Percentiles rank a stretch among this genome's conserved stretches.
These are phyloP conservation scores for Homarus americanus DNA, from an alignment of 1,140 invertebrate genomes.

Conservation along the genomic window DNA sequence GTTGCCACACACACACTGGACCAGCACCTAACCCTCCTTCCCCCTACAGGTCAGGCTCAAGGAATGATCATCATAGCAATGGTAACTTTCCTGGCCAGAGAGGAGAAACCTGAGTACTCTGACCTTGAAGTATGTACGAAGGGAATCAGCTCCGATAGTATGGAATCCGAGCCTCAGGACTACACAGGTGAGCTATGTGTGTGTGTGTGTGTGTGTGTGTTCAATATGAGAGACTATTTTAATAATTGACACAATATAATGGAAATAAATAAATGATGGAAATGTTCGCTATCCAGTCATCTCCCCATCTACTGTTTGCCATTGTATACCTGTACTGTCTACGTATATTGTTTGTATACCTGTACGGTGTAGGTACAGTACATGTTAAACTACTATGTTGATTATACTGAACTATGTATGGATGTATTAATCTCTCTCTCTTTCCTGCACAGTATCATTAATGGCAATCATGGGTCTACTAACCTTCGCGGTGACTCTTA, in stretches of 20 bases:
- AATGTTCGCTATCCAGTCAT: not conserved
- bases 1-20: too few species aligned
- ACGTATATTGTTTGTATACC: too few species aligned
- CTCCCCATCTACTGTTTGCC: too few species aligned
- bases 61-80: slow-evolving; percentile 52
- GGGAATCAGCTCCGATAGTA: too few species aligned
- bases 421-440: not conserved
- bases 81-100: slow-evolving; percentile 12
- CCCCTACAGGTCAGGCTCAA: slow-evolving; percentile 22
- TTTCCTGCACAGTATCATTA: slow-evolving; percentile 27
- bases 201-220: too few species aligned
- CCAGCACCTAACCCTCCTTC: not conserved
- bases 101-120: not conserved
- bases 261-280: not conserved
- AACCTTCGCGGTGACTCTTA: slow-evolving; percentile 7
- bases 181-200: slow-evolving; percentile 45
- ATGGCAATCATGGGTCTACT: slow-evolving; percentile 35
- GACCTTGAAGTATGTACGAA: slow-evolving; percentile 35
- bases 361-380: too few species aligned
- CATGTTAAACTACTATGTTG: not conserved
- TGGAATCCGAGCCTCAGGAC: slow-evolving; percentile 34
- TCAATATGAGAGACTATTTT: too few species aligned
- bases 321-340: too few species aligned
- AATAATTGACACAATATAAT: too few species aligned
- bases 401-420: not conserved